Evolutionary conservation across 1,140 invertebrate species (phyloP).

Genomic region (Cydia strobilella): DNA sequence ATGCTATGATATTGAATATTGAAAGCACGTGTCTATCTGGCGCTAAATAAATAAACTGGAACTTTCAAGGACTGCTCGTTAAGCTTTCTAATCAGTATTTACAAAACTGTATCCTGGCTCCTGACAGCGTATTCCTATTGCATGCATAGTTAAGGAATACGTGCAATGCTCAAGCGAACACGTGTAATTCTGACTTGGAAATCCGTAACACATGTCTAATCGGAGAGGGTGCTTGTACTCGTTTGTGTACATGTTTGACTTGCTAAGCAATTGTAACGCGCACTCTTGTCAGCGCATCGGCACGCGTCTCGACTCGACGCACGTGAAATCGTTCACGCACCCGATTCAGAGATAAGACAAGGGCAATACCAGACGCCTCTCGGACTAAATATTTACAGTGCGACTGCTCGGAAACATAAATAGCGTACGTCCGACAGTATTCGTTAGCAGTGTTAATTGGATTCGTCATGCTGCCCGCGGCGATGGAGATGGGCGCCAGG

Average conservation of each 20-base stretch:
- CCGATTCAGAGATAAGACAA: constrained; percentile 70
- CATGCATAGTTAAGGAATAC: not conserved
- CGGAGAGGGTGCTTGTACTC: constrained; percentile 17
- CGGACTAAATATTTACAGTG: constrained; percentile 76
- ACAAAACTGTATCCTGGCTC: constrained; percentile 66
- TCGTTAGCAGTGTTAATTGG: constrained; percentile 73
- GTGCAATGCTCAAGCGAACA: not conserved
- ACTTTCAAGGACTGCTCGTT: constrained; percentile 52
- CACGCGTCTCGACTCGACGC: constrained; percentile 47
- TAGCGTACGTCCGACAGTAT: constrained; percentile 67
- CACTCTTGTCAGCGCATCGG: constrained; percentile 36
- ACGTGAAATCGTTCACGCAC: constrained; percentile 62
- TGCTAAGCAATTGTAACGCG: not conserved
- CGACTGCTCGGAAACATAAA: constrained; percentile 74
- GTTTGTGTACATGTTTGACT: not conserved
- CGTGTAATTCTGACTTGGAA: not conserved
- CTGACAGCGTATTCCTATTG: constrained; percentile 44
- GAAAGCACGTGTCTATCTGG: constrained; percentile 48
- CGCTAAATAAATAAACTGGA: constrained; percentile 58
- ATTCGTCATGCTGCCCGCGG: constrained; percentile 66
- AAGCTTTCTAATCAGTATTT: constrained; percentile 66
- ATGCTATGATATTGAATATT: constrained; percentile 42
- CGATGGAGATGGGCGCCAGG: constrained; percentile 35
- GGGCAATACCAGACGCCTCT: constrained; percentile 68
- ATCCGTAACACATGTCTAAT: not conserved